These are phyloP conservation scores for Sanderia malayensis DNA, from an alignment of 30 jellyfish, hydroid and myxozoan genomes.

Conservation along the genomic window DNA sequence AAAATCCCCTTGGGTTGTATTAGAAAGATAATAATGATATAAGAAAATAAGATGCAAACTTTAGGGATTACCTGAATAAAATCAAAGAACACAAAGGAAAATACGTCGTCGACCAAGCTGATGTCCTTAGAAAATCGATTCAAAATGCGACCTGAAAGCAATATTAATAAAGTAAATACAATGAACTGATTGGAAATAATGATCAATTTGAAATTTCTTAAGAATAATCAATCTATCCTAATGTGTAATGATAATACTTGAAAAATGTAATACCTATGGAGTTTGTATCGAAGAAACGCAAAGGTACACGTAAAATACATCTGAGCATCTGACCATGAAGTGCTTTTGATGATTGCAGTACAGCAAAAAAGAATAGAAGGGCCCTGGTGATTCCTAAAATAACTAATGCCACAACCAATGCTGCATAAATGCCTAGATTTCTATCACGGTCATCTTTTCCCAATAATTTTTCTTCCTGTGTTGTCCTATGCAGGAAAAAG, in stretches of 20 bases:
- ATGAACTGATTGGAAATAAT: too few species aligned
- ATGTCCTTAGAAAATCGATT: slow-evolving; percentile 86
- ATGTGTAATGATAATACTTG: too few species aligned
- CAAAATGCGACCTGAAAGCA: slow-evolving; percentile 86
- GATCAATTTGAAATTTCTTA: too few species aligned
- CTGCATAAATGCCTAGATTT: slow-evolving; percentile 68
- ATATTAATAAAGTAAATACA: too few species aligned
- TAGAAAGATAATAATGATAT: background rate
- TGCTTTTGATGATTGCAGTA: slow-evolving; percentile 40
- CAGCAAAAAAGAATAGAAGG: slow-evolving; percentile 51
- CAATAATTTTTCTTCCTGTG: slow-evolving; percentile 35
- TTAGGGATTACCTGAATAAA: slow-evolving; percentile 56
- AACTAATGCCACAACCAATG: slow-evolving; percentile 46
- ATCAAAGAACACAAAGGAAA: slow-evolving; percentile 66
- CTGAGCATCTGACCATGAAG: slow-evolving; percentile 76
- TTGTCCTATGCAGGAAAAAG: slow-evolving; percentile 64
- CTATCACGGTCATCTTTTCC: slow-evolving; percentile 30
- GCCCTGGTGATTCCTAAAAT: slow-evolving; percentile 72
- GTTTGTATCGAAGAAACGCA: slow-evolving; percentile 79
- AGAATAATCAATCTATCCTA: too few species aligned
- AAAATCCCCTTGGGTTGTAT: too few species aligned
- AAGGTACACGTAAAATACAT: slow-evolving; percentile 78
- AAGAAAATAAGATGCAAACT: background rate
- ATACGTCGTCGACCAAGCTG: slow-evolving; percentile 75
- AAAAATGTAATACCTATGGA: slow-evolving; percentile 87